phyloP scores from a whole-genome alignment of 2,888 invertebrate genomes.

The Subacronicta megacephala region DNA sequence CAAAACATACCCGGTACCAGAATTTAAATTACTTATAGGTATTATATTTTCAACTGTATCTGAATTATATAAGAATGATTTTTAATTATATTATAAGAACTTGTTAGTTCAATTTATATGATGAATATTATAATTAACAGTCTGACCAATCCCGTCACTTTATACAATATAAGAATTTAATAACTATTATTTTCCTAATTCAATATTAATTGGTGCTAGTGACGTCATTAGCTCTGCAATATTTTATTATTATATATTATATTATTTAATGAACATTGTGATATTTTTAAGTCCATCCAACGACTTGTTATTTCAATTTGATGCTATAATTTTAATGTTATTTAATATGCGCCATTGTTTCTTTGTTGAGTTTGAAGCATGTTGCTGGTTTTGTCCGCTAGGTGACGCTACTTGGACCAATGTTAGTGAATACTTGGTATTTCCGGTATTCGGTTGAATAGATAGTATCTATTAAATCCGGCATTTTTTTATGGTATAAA shows the following conservation, averaged over 20 bases:
- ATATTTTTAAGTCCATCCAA: constrained; percentile 74
- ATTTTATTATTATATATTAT: constrained; percentile 24
- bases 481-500: too few relatives aligned
- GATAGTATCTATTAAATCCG: too few relatives aligned
- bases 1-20: too few relatives aligned
- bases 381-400: constrained; percentile 23
- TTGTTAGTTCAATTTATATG: too few relatives aligned
- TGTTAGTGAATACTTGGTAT: constrained; percentile 20
- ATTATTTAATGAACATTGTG: constrained; percentile 60
- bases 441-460: too few relatives aligned
- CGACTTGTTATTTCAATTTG: constrained; percentile 61
- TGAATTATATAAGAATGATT: too few relatives aligned
- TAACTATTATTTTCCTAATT: constrained; percentile 8
- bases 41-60: too few relatives aligned
- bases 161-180: too few relatives aligned
- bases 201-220: background rate
- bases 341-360: constrained; percentile 29
- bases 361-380: constrained; percentile 12
- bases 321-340: constrained; percentile 56
- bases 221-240: constrained; percentile 9
- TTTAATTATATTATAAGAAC: too few relatives aligned
- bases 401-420: constrained; percentile 37
- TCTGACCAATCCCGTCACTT: too few relatives aligned
- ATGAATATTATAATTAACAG: too few relatives aligned
- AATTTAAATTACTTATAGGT: too few relatives aligned